Evolutionary conservation across 2,113 vertebrate genomes (phyloP).

Genomic region (Diphyllodes magnificus): DNA sequence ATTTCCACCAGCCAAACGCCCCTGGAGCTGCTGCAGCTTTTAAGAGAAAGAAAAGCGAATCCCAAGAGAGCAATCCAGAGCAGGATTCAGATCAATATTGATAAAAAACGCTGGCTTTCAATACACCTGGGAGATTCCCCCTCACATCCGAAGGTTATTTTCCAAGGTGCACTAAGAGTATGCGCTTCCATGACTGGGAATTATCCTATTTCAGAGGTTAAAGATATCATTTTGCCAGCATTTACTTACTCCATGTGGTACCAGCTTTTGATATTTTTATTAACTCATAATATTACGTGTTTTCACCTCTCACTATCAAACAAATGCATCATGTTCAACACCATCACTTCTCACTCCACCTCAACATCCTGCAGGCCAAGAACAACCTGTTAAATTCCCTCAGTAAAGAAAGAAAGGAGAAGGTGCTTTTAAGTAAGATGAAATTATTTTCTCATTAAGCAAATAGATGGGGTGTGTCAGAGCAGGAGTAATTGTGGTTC

Average conservation of each 20-base stretch:
- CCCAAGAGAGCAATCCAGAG: neutral
- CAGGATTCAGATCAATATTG: neutral
- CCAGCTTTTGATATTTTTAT: neutral
- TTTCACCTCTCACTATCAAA: neutral
- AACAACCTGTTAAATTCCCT: neutral
- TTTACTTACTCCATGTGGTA: neutral
- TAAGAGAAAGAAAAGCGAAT: neutral
- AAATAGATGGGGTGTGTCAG: neutral
- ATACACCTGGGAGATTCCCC: neutral
- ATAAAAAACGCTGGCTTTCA: fast-evolving
- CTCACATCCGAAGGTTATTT: neutral
- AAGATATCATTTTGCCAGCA: neutral
- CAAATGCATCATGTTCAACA: fast-evolving
- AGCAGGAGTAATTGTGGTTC: neutral
- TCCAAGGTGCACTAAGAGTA: fast-evolving
- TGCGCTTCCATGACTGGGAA: neutral
- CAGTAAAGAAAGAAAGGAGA: neutral
- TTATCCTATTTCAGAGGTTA: fast-evolving
- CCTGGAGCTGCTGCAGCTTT: neutral
- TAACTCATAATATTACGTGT: neutral
- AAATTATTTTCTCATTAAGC: neutral
- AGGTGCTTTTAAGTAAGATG: neutral
- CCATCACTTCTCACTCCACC: neutral
- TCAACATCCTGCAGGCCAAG: neutral
- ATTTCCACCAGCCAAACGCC: neutral